Conservation (phyloP, 1,140 invertebrate species). For the Atta cephalotes region DNA sequence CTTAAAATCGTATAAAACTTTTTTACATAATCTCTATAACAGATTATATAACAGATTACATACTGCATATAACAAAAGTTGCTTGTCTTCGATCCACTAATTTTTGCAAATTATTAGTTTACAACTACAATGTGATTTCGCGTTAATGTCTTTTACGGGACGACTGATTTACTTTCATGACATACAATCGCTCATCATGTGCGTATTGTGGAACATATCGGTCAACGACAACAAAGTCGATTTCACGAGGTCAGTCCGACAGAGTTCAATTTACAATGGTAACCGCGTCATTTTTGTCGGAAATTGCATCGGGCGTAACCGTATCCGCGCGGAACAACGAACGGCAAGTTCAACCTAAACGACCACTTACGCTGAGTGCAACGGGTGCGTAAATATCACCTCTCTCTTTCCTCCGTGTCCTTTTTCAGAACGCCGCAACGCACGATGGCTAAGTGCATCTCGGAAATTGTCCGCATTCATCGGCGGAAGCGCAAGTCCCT, state of each 20-base stretch:
- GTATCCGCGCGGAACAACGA: slow-evolving; percentile 20
- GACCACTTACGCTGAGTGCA: slow-evolving; percentile 20
- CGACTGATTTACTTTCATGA: not conserved
- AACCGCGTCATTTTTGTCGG: slow-evolving; percentile 30
- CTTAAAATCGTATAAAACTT: not conserved
- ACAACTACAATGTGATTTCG: not conserved
- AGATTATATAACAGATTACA: not conserved
- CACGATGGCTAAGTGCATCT: slow-evolving; percentile 11
- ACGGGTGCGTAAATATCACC: slow-evolving; percentile 34
- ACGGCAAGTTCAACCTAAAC: slow-evolving; percentile 10
- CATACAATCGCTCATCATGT: not conserved
- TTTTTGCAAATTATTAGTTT: slow-evolving; percentile 1
- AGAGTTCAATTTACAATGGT: slow-evolving; percentile 9
- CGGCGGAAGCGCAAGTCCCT: not conserved
- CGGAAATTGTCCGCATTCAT: slow-evolving; percentile 35
- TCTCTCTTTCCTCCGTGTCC: not conserved
- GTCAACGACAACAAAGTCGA: not conserved
- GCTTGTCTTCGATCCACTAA: not conserved
- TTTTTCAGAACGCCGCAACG: not conserved
- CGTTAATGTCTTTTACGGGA: not conserved
- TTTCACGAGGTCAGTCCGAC: not conserved
- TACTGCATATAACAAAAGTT: no score
- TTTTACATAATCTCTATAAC: not conserved
- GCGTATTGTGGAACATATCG: slow-evolving; percentile 6
- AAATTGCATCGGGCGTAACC: slow-evolving; percentile 39